phyloP scores from a whole-genome alignment of 1,140 invertebrate genomes.

The Conopomorpha cramerella region DNA sequence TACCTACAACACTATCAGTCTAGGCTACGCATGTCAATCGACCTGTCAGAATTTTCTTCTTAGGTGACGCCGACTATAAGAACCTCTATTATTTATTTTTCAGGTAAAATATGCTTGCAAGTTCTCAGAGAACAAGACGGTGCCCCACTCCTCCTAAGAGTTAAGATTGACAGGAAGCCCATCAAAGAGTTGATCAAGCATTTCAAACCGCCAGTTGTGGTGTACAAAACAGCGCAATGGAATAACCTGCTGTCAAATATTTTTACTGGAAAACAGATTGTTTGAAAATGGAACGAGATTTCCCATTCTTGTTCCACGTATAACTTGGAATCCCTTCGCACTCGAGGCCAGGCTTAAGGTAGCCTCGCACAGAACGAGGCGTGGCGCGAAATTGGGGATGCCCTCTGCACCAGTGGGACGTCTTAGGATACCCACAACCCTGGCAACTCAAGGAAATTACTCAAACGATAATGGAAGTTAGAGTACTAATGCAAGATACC shows the following conservation, averaged over 20 bases:
- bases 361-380: no score
- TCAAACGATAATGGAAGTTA: no score
- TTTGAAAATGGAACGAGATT: constrained; percentile 14
- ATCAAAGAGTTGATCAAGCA: constrained; percentile 20
- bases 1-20: background rate
- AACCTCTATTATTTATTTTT: constrained; percentile 6
- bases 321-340: no score
- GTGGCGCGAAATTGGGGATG: no score
- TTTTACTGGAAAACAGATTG: constrained; percentile 39
- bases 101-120: constrained; percentile 36
- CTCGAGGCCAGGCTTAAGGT: no score
- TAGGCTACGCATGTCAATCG: background rate
- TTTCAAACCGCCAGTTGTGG: constrained; percentile 30
- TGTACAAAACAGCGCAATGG: constrained; percentile 31
- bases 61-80: no score
- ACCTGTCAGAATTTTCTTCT: no score
- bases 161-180: constrained; percentile 31
- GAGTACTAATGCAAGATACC: no score
- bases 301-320: no score
- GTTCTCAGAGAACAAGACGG: constrained; percentile 14
- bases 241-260: constrained; percentile 32
- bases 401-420: no score
- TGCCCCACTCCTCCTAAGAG: constrained; percentile 19
- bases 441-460: no score
- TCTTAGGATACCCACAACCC: no score